These are phyloP conservation scores for Lissonota sp. DNA, from an alignment of 2,888 invertebrate species.

Conservation along the genomic window DNA sequence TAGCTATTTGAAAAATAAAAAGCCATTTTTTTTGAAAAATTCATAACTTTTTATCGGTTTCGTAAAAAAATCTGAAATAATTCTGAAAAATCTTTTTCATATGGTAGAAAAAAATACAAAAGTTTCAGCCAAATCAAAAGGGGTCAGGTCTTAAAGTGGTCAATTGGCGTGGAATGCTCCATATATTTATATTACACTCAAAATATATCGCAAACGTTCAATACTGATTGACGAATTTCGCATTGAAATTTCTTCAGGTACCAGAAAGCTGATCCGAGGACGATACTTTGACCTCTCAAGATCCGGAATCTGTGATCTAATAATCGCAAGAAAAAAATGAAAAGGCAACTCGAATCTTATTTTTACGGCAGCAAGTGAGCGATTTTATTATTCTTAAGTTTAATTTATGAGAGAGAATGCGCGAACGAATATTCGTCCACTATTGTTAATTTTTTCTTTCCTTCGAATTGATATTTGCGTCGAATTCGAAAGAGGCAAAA, in stretches of 20 bases:
- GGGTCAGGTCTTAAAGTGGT: no score
- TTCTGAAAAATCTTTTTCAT: no score
- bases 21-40: no score
- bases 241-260: constrained; percentile 69
- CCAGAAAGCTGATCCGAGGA: constrained; percentile 81
- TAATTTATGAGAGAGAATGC: constrained; percentile 29
- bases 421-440: neutral
- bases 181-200: neutral
- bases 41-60: no score
- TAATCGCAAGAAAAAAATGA: constrained; percentile 3
- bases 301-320: constrained; percentile 58
- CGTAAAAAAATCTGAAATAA: no score
- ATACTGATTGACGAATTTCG: neutral
- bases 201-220: neutral
- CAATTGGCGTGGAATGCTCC: no score
- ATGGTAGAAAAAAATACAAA: no score
- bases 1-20: no score
- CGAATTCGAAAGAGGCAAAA: no score
- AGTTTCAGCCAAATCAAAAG: no score
- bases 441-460: neutral
- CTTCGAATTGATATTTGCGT: no score
- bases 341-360: constrained; percentile 36
- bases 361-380: constrained; percentile 39
- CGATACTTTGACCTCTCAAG: constrained; percentile 60
- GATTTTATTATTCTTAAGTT: constrained; percentile 44